Evolutionary conservation across 2,797 vertebrate genomes (phyloP), one percentile per base, ranked within the genome.

Genomic region (Dicrostonyx torquatus): DNA sequence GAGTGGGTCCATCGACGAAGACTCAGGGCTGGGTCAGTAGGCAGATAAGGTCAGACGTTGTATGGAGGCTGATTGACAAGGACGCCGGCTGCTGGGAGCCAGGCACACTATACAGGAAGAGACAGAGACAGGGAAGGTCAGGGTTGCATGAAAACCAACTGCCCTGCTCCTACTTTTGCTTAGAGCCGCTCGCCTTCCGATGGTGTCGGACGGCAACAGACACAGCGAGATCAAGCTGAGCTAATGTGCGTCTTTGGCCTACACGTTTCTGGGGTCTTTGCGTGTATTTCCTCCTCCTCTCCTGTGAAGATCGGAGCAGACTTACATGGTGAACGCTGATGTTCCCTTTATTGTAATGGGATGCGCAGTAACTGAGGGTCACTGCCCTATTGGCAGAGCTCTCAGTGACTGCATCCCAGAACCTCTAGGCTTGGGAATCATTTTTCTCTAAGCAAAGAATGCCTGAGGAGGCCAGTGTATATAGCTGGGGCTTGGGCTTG

Each of bases 161-260:
- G 20, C 55, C 11, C 45, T 0, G 0, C 0, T 60, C 76, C 58
- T 40, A 2, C n/a, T 37, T 91, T 83, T 45, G 24, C 73, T 12
- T 26, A 4, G 68, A 7, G 64, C 14, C 5, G 0, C 83, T 91
- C 40, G 77, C 73, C 10, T 78, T 77, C 18, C 12, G 7, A 50
- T 6, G 22, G 29, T 20, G 64, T 62, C 64, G 87, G 55, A 4
- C 43, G 2, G 40, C 12, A 76, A 1, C 26, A 10, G 64, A 3
- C 55, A n/a, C 7, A 70, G 45, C 75, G 20, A 8, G 4, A 14
- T 5, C 0, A 2, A 40, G 60, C 43, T 1, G 0, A 17, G 85
- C 37, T 73, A 5, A 34, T 6, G 11, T 0, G 8, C 1, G 1
- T 45, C 8, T 31, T 10, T 29, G 26, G 37, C 40, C 37, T 40